Percentiles rank a stretch among this genome's conserved stretches.
These are phyloP conservation scores for Cryptoblepharus egeriae DNA, from an alignment of 2,797 vertebrate genomes.

Conservation along the genomic window DNA sequence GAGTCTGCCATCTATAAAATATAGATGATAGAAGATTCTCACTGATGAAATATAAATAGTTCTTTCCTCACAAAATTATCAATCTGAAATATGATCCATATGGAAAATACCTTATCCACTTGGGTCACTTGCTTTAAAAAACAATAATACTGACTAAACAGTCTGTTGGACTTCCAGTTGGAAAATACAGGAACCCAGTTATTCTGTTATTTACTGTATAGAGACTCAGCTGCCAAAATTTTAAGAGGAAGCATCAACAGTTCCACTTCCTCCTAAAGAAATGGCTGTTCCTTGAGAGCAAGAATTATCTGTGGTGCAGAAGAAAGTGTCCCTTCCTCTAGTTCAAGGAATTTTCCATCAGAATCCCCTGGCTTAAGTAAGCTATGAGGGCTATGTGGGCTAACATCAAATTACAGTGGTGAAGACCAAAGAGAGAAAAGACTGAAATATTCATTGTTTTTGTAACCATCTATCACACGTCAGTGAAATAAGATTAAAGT, in stretches of 20 bases:
- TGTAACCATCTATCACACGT: not conserved
- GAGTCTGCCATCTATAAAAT: not conserved
- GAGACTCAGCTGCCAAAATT: not conserved
- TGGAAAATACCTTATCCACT: constrained; percentile 22
- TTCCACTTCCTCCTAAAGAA: no score
- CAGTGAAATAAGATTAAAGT: constrained; percentile 1
- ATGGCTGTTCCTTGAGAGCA: no score
- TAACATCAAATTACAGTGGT: constrained; percentile 5
- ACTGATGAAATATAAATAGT: no score
- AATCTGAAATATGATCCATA: not conserved
- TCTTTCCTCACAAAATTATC: not conserved
- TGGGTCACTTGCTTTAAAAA: not conserved
- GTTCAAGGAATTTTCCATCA: no score
- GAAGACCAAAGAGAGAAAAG: not conserved
- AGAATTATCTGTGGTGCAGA: no score
- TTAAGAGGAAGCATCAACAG: not conserved
- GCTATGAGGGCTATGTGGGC: no score
- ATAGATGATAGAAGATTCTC: no score
- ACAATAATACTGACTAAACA: not conserved
- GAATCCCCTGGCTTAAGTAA: no score
- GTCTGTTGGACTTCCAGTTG: not conserved
- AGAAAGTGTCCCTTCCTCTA: no score
- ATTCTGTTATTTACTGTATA: not conserved
- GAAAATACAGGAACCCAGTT: constrained; percentile 25
- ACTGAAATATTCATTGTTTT: not conserved